Conservation (phyloP, 2,113 vertebrate genomes). For the Forbesichthys agassizii region DNA sequence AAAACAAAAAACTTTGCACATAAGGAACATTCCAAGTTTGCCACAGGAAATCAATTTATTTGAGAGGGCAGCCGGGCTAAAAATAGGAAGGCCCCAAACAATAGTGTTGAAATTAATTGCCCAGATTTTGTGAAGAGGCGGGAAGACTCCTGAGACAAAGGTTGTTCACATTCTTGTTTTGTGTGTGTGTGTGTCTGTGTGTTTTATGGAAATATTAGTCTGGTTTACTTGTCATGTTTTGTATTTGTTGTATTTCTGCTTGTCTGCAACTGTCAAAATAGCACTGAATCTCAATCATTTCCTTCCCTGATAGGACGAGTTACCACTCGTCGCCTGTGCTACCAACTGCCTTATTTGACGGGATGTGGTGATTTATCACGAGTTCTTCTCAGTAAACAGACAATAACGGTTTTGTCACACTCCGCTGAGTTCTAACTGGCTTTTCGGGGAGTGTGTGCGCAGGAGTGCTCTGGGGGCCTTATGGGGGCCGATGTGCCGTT, state of each 20-base stretch:
- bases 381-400: conserved; percentile 68
- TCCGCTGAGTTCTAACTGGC: conserved; percentile 73
- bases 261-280: conserved; percentile 69
- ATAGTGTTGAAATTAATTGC: conserved; percentile 73
- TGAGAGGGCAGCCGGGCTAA: conserved; percentile 72
- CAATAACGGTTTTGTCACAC: conserved; percentile 81
- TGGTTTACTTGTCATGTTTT: conserved; percentile 66
- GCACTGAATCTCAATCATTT: conserved; percentile 68
- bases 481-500: conserved; percentile 66
- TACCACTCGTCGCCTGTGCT: conserved; percentile 58
- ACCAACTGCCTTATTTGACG: conserved; percentile 70
- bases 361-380: conserved; percentile 75
- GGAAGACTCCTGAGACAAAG: conserved; percentile 67
- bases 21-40: conserved; percentile 68
- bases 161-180: conserved; percentile 70
- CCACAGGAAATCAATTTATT: conserved; percentile 78
- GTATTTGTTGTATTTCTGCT: conserved; percentile 59
- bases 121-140: conserved; percentile 62
- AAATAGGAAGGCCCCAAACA: conserved; percentile 71
- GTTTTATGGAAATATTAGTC: conserved; percentile 69
- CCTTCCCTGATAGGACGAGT: conserved; percentile 54
- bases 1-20: conserved; percentile 45
- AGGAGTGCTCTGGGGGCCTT: conserved; percentile 63
- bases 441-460: conserved; percentile 56
- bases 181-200: conserved; percentile 23